These are phyloP conservation scores for Morpho helenor DNA, from an alignment of 2,888 invertebrate species.

Conservation along the genomic window DNA sequence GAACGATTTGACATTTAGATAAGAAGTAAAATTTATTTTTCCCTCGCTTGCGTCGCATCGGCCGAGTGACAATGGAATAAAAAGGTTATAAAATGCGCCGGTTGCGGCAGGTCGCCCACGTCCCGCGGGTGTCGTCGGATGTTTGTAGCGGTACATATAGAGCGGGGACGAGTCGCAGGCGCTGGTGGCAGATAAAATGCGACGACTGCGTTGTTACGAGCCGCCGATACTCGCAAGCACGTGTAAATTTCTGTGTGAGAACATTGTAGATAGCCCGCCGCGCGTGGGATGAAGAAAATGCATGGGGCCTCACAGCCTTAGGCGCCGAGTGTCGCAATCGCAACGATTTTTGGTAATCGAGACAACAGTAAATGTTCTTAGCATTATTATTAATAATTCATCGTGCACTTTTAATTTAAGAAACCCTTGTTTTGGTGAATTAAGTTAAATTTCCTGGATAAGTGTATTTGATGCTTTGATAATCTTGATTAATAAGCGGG, in stretches of 20 bases:
- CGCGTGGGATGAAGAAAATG: constrained; percentile 64
- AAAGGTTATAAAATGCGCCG: constrained; percentile 76
- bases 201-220: constrained; percentile 66
- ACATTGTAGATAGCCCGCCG: constrained; percentile 60
- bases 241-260: constrained; percentile 77
- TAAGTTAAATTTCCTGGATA: no score
- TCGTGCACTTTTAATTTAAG: no score
- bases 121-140: constrained; percentile 63
- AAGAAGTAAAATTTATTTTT: constrained; percentile 78
- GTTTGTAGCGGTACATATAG: constrained; percentile 53
- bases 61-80: constrained; percentile 76
- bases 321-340: constrained; percentile 32
- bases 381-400: neutral
- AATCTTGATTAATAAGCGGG: no score
- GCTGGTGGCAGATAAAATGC: constrained; percentile 67
- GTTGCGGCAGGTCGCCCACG: constrained; percentile 68
- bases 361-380: constrained; percentile 1
- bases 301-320: constrained; percentile 44
- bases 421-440: no score
- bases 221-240: constrained; percentile 63
- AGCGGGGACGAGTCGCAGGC: constrained; percentile 42
- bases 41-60: constrained; percentile 61
- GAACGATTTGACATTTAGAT: constrained; percentile 80
- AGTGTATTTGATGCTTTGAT: no score
- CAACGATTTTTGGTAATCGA: constrained; percentile 10